Conservation (phyloP, 2,113 vertebrate species). For the Choloepus hoffmanni region DNA sequence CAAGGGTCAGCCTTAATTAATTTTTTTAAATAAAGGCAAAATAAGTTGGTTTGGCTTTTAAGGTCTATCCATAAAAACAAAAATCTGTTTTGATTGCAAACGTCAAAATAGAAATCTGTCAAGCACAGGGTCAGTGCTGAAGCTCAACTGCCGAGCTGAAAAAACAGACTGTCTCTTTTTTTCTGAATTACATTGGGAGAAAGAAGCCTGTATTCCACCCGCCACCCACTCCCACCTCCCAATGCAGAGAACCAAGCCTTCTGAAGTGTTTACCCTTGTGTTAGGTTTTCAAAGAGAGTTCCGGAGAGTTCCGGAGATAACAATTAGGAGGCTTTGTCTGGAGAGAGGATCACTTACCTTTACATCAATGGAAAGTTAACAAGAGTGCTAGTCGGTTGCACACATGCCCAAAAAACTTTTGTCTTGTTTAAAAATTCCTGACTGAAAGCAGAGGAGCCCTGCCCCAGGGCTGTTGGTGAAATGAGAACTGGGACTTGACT, state of each 20-base stretch:
- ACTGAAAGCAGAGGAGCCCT: background rate
- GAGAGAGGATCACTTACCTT: background rate
- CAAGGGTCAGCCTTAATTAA: background rate
- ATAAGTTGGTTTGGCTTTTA: conserved; percentile 48
- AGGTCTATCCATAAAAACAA: conserved; percentile 30
- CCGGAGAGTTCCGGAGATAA: background rate
- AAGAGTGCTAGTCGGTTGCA: background rate
- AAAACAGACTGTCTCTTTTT: background rate
- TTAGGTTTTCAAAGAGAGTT: background rate
- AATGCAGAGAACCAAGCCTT: background rate
- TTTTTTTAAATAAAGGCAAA: conserved; percentile 36
- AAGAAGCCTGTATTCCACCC: background rate
- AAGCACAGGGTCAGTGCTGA: background rate
- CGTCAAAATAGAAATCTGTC: conserved; percentile 37
- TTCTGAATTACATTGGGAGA: background rate
- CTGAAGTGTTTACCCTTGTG: background rate
- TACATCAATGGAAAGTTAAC: background rate
- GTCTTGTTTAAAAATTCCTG: background rate
- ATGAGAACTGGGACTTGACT: background rate
- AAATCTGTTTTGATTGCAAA: background rate
- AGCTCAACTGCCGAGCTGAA: background rate
- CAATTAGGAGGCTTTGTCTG: background rate
- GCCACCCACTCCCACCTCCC: background rate
- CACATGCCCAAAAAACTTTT: background rate
- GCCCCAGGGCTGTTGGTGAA: background rate